Percentiles rank a stretch among this genome's conserved stretches.
phyloP scores from a whole-genome alignment of 2,797 vertebrate genomes.

The Toxotes lorentzi region DNA sequence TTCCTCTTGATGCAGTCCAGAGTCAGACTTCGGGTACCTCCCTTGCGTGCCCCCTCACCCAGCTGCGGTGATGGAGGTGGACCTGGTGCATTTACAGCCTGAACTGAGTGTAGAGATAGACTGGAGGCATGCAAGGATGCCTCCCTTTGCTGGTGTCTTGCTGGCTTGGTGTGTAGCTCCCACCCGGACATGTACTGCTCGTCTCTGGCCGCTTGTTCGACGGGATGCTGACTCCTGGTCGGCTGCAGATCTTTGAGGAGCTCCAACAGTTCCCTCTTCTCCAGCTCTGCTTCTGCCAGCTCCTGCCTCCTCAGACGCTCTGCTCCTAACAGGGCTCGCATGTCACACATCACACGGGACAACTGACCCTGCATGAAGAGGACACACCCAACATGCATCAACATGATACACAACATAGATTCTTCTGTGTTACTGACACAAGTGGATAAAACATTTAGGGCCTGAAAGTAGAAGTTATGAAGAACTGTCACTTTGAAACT shows the following conservation, averaged over 20 bases:
- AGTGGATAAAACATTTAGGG: neutral
- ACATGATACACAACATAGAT: neutral
- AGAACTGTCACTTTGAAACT: too few species aligned
- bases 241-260: constrained; percentile 86
- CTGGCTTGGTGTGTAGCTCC: constrained; percentile 50
- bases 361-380: constrained; percentile 86
- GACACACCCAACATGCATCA: neutral
- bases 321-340: constrained; percentile 86
- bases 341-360: constrained; percentile 89
- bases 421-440: neutral
- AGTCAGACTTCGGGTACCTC: constrained; percentile 79
- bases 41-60: constrained; percentile 81
- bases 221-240: constrained; percentile 43
- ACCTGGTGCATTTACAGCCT: constrained; percentile 24
- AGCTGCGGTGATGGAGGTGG: constrained; percentile 65
- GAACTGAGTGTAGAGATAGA: constrained; percentile 65
- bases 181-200: constrained; percentile 38
- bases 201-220: constrained; percentile 36
- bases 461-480: neutral
- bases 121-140: constrained; percentile 65
- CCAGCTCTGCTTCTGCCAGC: constrained; percentile 89
- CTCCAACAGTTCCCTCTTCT: constrained; percentile 90
- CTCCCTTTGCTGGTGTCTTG: constrained; percentile 83
- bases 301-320: constrained; percentile 90
- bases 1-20: constrained; percentile 90